These are phyloP conservation scores for Mechanitis messenoides DNA, from an alignment of 2,888 invertebrate genomes.

Conservation along the genomic window DNA sequence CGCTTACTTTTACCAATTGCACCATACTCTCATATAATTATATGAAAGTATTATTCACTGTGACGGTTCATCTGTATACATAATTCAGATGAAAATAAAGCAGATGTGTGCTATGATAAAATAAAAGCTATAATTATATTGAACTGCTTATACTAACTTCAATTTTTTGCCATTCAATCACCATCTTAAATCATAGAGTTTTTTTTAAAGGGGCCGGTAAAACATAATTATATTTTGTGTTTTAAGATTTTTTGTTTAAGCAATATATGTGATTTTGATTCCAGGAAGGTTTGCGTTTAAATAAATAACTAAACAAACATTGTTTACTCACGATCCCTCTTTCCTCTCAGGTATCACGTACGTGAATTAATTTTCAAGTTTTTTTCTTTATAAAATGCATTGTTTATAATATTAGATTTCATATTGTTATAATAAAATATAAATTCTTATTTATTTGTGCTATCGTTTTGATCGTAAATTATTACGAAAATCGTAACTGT, in stretches of 20 bases:
- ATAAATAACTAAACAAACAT: slow-evolving; percentile 20
- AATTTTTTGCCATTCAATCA: too few relatives aligned
- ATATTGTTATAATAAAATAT: too few relatives aligned
- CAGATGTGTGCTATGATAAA: slow-evolving; percentile 26
- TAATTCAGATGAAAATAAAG: slow-evolving; percentile 35
- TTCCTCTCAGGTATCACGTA: slow-evolving; percentile 45
- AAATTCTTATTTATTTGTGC: too few relatives aligned
- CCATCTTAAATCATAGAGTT: too few relatives aligned
- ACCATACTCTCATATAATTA: slow-evolving; percentile 26
- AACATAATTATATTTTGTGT: too few relatives aligned
- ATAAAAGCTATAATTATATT: slow-evolving; percentile 12
- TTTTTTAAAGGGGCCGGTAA: too few relatives aligned
- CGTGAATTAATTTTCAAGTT: slow-evolving; percentile 8
- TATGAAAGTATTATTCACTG: slow-evolving; percentile 31
- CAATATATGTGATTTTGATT: slow-evolving; percentile 1
- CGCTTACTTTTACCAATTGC: slow-evolving; percentile 21
- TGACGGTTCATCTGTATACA: slow-evolving; percentile 37
- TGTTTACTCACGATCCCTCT: slow-evolving; percentile 36
- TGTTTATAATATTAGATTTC: too few relatives aligned
- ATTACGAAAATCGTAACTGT: slow-evolving; percentile 1
- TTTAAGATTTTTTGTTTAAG: too few relatives aligned
- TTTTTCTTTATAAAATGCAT: too few relatives aligned
- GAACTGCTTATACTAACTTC: background rate
- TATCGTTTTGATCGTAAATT: too few relatives aligned
- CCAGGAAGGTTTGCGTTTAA: slow-evolving; percentile 4